Base-by-base conservation (phyloP, 2,888 invertebrate species). In the Lithophane leautieri region DNA sequence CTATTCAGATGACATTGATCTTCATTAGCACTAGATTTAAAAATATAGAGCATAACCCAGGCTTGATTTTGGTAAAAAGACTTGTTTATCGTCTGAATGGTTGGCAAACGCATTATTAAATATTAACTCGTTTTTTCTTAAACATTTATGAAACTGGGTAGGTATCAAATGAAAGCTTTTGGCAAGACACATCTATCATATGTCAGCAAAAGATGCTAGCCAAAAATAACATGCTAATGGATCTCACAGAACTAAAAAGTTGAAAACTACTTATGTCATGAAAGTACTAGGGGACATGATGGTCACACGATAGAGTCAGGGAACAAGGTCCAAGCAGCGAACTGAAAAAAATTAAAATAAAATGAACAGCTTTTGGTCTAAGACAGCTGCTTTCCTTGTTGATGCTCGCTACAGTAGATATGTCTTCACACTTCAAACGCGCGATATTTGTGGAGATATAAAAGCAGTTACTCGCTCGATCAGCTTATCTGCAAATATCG, bases 401-500 rank as follows among this genome's bases (percentile, higher is more conserved):
- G 28, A 62, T 42, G 11, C 44, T 70, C 12, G 8, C 4, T 25
- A 42, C 25, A 76, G 56, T 62, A 80, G 2, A 72, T 60, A 44
- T 44, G 44, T 44, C 42, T 56, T 42, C 42, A 56, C 63, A 61
- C 16, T 54, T 76, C 61, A 62, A 58, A 77, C 25, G 25, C 14
- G 16, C 54, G 14, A 54, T 76, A 71, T 69, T 69, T 65, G 63
- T 56, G 44, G 52, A 52, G 28, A 65, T 70, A 81, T 68, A 47
- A 71, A 72, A 62, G 67, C 77, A 63, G 78, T 70, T 61, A 34
- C 70, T 67, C 62, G 66, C 52, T 70, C 61, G 58, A 70, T 73
- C 63, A 68, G 70, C 79, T 72, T 83, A 83, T 86, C 83, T 74
- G 52, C 73, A 62, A 70, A 74, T 68, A 50, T 50, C 58, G 63